A percentile compares a stretch with the other conserved stretches of the same genome.
phyloP scores from a whole-genome alignment of 2,888 invertebrate species.

The Microplitis deprimator region DNA sequence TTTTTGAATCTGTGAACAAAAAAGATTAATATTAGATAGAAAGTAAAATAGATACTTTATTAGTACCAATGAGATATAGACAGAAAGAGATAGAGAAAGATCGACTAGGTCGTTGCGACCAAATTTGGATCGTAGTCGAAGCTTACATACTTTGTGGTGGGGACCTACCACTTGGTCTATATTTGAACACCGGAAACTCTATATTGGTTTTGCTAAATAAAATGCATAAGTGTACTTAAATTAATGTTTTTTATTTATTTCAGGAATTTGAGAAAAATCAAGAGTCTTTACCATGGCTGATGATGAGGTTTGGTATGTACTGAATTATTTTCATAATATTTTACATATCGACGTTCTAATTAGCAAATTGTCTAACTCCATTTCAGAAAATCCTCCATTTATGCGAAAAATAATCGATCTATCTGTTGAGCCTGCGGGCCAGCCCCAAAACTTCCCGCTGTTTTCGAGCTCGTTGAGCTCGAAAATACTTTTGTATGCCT shows the following conservation, averaged over 20 bases:
- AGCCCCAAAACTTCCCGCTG: too few species aligned
- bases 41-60: too few species aligned
- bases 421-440: too few species aligned
- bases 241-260: conserved; percentile 62
- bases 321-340: conserved; percentile 27
- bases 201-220: conserved; percentile 50
- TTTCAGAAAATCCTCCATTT: too few species aligned
- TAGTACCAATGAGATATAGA: conserved; percentile 28
- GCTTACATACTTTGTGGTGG: conserved; percentile 65
- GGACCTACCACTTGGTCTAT: conserved; percentile 67
- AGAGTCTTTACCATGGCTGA: conserved; percentile 84
- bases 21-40: too few species aligned
- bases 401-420: too few species aligned
- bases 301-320: conserved; percentile 93
- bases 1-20: too few species aligned
- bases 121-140: conserved; percentile 74
- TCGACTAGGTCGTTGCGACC: conserved; percentile 71
- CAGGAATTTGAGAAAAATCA: conserved; percentile 76
- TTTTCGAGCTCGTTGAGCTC: too few species aligned
- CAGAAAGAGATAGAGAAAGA: conserved; percentile 49
- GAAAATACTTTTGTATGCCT: too few species aligned
- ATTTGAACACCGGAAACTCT: conserved; percentile 68
- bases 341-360: too few species aligned
- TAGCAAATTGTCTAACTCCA: too few species aligned
- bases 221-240: not conserved